These are phyloP conservation scores for Coturnix japonica DNA, from an alignment of 2,113 vertebrate species.

Conservation along the genomic window DNA sequence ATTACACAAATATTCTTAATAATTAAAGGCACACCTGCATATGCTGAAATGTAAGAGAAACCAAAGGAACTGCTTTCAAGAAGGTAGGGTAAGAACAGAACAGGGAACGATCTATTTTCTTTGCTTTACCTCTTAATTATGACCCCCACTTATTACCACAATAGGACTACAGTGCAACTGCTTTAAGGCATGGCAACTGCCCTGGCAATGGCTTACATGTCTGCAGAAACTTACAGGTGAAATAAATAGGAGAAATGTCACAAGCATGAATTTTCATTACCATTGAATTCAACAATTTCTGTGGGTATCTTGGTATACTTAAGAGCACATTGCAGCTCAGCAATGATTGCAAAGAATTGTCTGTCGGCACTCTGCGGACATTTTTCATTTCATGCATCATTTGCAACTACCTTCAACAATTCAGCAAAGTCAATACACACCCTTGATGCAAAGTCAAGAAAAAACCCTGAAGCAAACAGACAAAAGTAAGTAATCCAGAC, in stretches of 20 bases:
- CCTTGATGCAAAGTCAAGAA: conserved; percentile 42
- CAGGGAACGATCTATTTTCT: not conserved
- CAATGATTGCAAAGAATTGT: not conserved
- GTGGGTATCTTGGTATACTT: not conserved
- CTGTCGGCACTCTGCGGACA: not conserved
- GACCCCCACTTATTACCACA: not conserved
- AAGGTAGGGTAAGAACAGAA: not conserved
- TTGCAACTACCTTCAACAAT: conserved; percentile 62
- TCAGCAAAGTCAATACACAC: conserved; percentile 57
- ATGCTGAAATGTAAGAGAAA: not conserved
- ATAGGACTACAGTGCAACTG: not conserved
- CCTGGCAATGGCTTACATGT: not conserved
- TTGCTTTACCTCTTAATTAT: not conserved
- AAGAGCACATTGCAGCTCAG: not conserved
- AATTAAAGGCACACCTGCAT: not conserved
- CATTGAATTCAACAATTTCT: not conserved
- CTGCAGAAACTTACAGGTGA: not conserved
- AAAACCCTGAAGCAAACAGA: conserved; percentile 35
- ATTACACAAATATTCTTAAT: not conserved
- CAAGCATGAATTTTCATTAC: not conserved
- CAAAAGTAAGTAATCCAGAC: conserved; percentile 20
- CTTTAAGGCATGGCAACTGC: not conserved
- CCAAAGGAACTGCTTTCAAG: not conserved
- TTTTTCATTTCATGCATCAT: conserved; percentile 73
- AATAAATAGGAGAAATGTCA: not conserved